Conservation (phyloP, 2,113 vertebrate species). For the Serinus canaria region DNA sequence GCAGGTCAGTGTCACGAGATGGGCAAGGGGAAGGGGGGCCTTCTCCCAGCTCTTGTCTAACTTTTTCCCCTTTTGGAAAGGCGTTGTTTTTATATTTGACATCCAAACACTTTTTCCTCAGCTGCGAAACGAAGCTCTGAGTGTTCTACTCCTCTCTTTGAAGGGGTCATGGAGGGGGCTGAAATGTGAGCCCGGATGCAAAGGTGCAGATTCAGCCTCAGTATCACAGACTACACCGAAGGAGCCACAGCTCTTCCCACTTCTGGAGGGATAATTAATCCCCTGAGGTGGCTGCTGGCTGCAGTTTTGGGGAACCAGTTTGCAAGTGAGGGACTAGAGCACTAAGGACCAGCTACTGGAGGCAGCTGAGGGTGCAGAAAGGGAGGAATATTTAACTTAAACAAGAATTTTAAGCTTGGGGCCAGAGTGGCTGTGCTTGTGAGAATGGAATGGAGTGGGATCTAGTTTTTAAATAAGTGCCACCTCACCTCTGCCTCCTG, state of each 20-base stretch:
- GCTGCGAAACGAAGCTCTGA: background rate
- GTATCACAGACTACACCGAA: fast-evolving
- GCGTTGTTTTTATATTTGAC: background rate
- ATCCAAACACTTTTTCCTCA: background rate
- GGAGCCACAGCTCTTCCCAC: background rate
- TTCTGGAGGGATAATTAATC: background rate
- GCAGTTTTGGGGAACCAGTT: background rate
- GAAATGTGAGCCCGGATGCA: background rate
- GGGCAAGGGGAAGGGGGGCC: background rate
- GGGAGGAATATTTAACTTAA: background rate
- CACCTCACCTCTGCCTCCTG: background rate
- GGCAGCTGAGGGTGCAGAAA: background rate
- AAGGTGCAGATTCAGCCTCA: background rate
- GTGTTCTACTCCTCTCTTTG: background rate
- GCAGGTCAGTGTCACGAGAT: background rate
- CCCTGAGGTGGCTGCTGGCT: background rate
- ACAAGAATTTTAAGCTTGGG: background rate
- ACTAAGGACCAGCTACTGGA: background rate
- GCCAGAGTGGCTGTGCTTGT: background rate
- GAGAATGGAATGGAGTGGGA: background rate
- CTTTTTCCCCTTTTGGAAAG: background rate
- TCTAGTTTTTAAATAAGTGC: background rate
- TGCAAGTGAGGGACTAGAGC: background rate
- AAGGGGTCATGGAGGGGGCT: background rate
- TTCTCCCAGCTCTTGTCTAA: background rate